These are phyloP conservation scores for Bagarius yarrelli DNA, from an alignment of 2,113 vertebrate genomes.

Conservation along the genomic window DNA sequence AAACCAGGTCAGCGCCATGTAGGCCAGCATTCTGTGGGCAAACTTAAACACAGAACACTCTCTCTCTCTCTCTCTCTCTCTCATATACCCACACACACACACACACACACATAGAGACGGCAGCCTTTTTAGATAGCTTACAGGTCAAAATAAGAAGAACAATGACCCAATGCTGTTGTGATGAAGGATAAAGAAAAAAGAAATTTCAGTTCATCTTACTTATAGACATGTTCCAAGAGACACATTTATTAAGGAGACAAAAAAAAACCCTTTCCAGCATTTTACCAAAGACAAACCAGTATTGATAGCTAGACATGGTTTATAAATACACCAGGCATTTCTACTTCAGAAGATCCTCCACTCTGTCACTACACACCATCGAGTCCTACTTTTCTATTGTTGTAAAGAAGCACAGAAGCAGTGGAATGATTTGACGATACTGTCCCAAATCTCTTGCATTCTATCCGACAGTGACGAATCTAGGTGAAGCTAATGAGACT, in stretches of 20 bases:
- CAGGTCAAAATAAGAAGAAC: background rate
- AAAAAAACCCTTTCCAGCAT: background rate
- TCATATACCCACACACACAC: background rate
- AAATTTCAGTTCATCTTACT: background rate
- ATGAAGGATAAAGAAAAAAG: background rate
- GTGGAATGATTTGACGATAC: conserved; percentile 44
- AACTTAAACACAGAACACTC: conserved; percentile 44
- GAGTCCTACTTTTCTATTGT: conserved; percentile 40
- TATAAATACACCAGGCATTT: background rate
- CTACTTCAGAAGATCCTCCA: background rate
- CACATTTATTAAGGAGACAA: background rate
- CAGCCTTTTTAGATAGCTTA: background rate
- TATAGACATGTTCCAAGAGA: background rate
- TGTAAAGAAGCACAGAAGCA: conserved; percentile 37
- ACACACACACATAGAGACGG: background rate
- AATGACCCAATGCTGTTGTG: background rate
- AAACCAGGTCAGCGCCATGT: conserved; percentile 50
- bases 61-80: background rate
- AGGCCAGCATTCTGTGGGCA: conserved; percentile 48
- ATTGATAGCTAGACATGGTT: background rate
- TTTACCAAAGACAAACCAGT: background rate
- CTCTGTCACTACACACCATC: conserved; percentile 6
- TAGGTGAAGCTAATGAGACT: conserved; percentile 65
- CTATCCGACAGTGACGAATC: conserved; percentile 65
- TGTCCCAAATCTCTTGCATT: conserved; percentile 6